A percentile compares a stretch with the other conserved stretches of the same genome.
Conservation (phyloP, 2,888 invertebrate species). For the Masnerella sp. region DNA sequence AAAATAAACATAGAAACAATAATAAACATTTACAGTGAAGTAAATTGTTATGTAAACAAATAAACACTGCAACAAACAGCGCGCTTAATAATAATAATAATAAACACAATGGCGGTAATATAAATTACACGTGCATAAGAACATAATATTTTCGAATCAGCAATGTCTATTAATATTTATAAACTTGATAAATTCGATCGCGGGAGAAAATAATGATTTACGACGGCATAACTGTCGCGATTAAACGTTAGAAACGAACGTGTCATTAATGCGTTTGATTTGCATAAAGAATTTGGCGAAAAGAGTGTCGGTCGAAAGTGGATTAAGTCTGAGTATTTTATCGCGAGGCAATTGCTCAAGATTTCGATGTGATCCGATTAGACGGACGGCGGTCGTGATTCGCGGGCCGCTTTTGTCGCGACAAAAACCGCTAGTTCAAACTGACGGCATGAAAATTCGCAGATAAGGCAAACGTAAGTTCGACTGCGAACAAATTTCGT, state of each 20-base stretch:
- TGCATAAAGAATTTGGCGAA: conserved; percentile 41
- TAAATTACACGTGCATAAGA: not conserved
- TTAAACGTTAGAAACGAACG: conserved; percentile 21
- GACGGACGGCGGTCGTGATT: conserved; percentile 32
- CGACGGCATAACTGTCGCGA: conserved; percentile 28
- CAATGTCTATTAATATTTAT: conserved; percentile 6
- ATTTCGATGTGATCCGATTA: conserved; percentile 57
- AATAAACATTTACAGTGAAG: too few species aligned
- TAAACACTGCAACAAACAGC: too few species aligned
- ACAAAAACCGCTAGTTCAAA: not conserved
- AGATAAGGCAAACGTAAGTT: conserved; percentile 20
- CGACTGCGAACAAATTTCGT: conserved; percentile 8
- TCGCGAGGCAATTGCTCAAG: conserved; percentile 57
- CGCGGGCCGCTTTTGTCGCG: conserved; percentile 12
- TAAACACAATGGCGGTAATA: too few species aligned
- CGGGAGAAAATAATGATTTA: conserved; percentile 22
- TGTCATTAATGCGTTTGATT: conserved; percentile 41
- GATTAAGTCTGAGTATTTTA: conserved; percentile 64
- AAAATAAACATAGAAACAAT: too few species aligned
- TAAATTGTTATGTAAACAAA: too few species aligned
- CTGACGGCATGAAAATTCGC: too few species aligned
- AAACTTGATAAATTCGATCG: not conserved
- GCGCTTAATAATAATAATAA: too few species aligned
- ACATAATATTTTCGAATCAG: not conserved
- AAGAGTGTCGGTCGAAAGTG: conserved; percentile 46